A percentile compares a stretch with the other conserved stretches of the same genome.
Conservation (phyloP, 2,888 invertebrate genomes). For the Rhagonycha fulva region DNA sequence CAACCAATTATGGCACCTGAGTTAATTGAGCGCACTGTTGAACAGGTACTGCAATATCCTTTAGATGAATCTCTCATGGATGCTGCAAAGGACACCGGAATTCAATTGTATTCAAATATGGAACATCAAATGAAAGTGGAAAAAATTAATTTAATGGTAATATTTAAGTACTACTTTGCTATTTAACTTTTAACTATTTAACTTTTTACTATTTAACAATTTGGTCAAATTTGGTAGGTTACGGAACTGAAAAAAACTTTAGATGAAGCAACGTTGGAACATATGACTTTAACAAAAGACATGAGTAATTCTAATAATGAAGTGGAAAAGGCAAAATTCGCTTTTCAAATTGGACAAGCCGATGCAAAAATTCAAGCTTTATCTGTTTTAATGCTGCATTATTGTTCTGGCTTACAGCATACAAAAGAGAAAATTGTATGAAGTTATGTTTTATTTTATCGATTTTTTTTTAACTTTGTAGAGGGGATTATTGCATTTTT, state of each 20-base stretch:
- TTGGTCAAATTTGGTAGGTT: slow-evolving; percentile 59
- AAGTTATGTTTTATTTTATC: not conserved
- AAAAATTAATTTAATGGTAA: slow-evolving; percentile 87
- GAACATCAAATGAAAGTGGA: slow-evolving; percentile 70
- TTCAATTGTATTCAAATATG: slow-evolving; percentile 75
- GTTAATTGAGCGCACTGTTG: slow-evolving; percentile 55
- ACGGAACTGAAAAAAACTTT: slow-evolving; percentile 75
- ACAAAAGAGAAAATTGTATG: slow-evolving; percentile 57
- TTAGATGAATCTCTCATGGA: slow-evolving; percentile 84
- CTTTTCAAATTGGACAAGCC: slow-evolving; percentile 63
- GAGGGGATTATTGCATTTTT: slow-evolving; percentile 7
- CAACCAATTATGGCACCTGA: slow-evolving; percentile 55
- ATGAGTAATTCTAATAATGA: slow-evolving; percentile 53
- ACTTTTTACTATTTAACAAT: not conserved
- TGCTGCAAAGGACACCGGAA: slow-evolving; percentile 85
- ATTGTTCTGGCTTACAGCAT: slow-evolving; percentile 91
- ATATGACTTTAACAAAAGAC: slow-evolving; percentile 57
- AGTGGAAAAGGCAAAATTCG: slow-evolving; percentile 55
- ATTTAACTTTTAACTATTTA: not conserved
- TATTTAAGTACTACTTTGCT: slow-evolving; percentile 31
- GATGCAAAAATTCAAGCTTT: slow-evolving; percentile 89
- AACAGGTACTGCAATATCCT: slow-evolving; percentile 61
- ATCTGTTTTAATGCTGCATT: slow-evolving; percentile 91
- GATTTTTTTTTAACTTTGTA: not conserved
- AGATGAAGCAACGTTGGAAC: slow-evolving; percentile 69